These are phyloP conservation scores for Drosophila mercatorum DNA, from an alignment of 2,888 invertebrate species.

Conservation along the genomic window DNA sequence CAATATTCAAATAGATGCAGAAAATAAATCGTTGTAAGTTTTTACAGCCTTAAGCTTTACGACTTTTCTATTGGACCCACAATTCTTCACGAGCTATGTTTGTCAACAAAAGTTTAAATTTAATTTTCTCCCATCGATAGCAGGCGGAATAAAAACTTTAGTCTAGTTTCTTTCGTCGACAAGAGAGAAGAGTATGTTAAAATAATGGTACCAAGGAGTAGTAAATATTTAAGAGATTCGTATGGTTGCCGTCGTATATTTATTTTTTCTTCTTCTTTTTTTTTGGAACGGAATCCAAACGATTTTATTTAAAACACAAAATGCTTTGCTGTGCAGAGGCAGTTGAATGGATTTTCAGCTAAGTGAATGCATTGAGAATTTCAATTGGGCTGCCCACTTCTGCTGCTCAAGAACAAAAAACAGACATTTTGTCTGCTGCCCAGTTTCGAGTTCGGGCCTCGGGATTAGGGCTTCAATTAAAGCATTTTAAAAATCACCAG, in stretches of 20 bases:
- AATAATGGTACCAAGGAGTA: too few relatives aligned
- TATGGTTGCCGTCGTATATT: slow-evolving; percentile 65
- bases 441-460: slow-evolving; percentile 27
- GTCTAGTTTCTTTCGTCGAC: too few relatives aligned
- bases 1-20: slow-evolving; percentile 27
- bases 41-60: slow-evolving; percentile 57
- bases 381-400: slow-evolving; percentile 74
- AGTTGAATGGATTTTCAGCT: slow-evolving; percentile 49
- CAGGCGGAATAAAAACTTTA: neutral
- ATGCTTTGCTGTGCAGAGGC: slow-evolving; percentile 11
- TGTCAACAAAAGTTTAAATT: slow-evolving; percentile 36
- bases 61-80: slow-evolving; percentile 58
- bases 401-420: slow-evolving; percentile 66
- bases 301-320: slow-evolving; percentile 6
- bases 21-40: slow-evolving; percentile 49
- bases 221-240: neutral
- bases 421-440: slow-evolving; percentile 75
- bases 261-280: slow-evolving; percentile 43
- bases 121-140: neutral
- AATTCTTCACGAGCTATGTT: slow-evolving; percentile 43
- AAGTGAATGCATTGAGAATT: slow-evolving; percentile 74
- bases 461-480: slow-evolving; percentile 65
- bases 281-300: neutral
- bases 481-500: slow-evolving; percentile 77
- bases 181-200: too few relatives aligned